phyloP scores from a whole-genome alignment of 2,113 vertebrate species.

The Leptocoma aspasia region DNA sequence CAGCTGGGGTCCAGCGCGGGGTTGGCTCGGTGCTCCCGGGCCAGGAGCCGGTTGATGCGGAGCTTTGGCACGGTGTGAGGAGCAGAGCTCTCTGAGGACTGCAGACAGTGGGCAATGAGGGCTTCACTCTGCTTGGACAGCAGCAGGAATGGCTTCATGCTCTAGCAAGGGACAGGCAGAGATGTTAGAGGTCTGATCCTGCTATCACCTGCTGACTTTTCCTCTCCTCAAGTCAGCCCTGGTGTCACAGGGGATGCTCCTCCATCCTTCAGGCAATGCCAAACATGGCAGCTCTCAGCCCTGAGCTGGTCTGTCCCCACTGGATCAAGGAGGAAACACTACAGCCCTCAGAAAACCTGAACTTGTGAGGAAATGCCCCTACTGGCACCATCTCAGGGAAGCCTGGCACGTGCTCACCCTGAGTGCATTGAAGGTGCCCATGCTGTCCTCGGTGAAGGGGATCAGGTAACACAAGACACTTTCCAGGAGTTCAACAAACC shows the following conservation, averaged over 20 bases:
- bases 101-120: conserved; percentile 88
- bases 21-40: conserved; percentile 89
- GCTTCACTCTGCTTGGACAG: conserved; percentile 85
- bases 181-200: background rate
- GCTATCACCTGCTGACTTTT: accelerated
- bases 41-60: conserved; percentile 90
- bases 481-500: conserved; percentile 90
- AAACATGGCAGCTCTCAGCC: background rate
- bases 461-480: conserved; percentile 86
- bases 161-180: conserved; percentile 56
- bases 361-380: background rate
- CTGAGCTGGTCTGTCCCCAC: background rate
- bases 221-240: background rate
- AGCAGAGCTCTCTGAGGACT: conserved; percentile 86
- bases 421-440: conserved; percentile 87
- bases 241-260: background rate
- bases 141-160: conserved; percentile 90
- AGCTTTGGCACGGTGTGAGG: conserved; percentile 84
- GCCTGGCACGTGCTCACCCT: conserved; percentile 73
- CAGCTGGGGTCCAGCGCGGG: conserved; percentile 81
- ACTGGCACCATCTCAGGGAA: background rate
- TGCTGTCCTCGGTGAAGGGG: conserved; percentile 86
- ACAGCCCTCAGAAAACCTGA: background rate
- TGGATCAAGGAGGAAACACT: background rate
- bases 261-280: background rate